A percentile compares a stretch with the other conserved stretches of the same genome.
Conservation (phyloP, 2,797 vertebrate species). For the Botia almorhae region DNA sequence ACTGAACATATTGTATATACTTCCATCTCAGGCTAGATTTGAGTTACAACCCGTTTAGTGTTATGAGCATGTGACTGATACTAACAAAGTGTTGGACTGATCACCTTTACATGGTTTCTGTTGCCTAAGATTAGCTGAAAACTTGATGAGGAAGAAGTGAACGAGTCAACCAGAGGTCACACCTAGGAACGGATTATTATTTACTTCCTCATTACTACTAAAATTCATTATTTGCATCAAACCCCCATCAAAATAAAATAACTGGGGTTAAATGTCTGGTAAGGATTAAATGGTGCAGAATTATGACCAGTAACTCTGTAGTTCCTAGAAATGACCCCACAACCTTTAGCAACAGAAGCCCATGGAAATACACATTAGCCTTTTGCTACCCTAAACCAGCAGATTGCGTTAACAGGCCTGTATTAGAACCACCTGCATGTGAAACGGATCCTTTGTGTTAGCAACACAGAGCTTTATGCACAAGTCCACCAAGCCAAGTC, state of each 20-base stretch:
- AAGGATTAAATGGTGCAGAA: background rate
- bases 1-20: constrained; percentile 26
- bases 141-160: constrained; percentile 14
- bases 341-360: background rate
- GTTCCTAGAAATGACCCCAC: background rate
- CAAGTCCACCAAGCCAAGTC: background rate
- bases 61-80: constrained; percentile 20
- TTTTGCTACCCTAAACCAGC: background rate
- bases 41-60: constrained; percentile 48
- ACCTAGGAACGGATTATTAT: background rate
- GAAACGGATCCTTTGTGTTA: background rate
- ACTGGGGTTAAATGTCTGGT: background rate
- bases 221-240: too few species aligned
- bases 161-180: constrained; percentile 18
- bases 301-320: background rate
- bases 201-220: background rate
- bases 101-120: constrained; percentile 1
- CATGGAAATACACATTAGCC: background rate
- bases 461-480: background rate
- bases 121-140: background rate
- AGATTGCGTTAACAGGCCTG: background rate
- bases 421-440: background rate
- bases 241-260: too few species aligned
- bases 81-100: background rate
- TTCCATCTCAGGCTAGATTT: constrained; percentile 29